phyloP scores from a whole-genome alignment of 2,888 invertebrate genomes.

The Drosophila mercatorum region DNA sequence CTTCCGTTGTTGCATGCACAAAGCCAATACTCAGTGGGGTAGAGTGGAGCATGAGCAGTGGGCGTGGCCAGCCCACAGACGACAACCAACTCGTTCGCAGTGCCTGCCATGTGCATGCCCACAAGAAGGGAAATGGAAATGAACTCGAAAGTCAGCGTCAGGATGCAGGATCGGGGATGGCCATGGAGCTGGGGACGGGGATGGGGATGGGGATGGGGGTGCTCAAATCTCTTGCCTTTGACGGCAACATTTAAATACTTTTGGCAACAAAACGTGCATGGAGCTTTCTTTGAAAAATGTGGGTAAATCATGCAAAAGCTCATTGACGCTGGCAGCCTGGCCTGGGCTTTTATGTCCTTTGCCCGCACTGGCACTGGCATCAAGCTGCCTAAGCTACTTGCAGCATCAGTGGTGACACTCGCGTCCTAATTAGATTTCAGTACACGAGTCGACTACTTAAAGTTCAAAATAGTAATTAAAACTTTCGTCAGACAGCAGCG shows the following conservation, averaged over 20 bases:
- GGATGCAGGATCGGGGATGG: background rate
- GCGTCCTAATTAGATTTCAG: slow-evolving; percentile 80
- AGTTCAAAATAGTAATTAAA: slow-evolving; percentile 82
- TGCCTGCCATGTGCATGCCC: slow-evolving; percentile 47
- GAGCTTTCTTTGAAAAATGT: slow-evolving; percentile 25
- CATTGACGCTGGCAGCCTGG: slow-evolving; percentile 31
- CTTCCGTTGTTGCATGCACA: slow-evolving; percentile 73
- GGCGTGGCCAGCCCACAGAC: slow-evolving; percentile 32
- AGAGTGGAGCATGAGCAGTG: slow-evolving; percentile 30
- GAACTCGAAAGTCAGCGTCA: slow-evolving; percentile 19
- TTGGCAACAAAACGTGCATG: slow-evolving; percentile 62
- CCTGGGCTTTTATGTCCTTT: background rate
- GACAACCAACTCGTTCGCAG: slow-evolving; percentile 1
- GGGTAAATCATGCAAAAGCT: slow-evolving; percentile 50
- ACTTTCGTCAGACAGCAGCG: slow-evolving; percentile 79
- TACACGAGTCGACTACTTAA: slow-evolving; percentile 81
- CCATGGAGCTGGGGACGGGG: no score
- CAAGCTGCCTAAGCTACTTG: slow-evolving; percentile 54
- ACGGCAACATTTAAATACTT: slow-evolving; percentile 73
- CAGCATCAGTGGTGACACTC: slow-evolving; percentile 49
- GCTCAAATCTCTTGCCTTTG: slow-evolving; percentile 59
- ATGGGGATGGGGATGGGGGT: background rate
- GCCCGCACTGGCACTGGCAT: slow-evolving; percentile 10
- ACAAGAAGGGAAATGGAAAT: slow-evolving; percentile 43
- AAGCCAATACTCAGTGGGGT: slow-evolving; percentile 34